Evolutionary conservation across 2,113 vertebrate species (phyloP).

Genomic region (Chrysemys picta): DNA sequence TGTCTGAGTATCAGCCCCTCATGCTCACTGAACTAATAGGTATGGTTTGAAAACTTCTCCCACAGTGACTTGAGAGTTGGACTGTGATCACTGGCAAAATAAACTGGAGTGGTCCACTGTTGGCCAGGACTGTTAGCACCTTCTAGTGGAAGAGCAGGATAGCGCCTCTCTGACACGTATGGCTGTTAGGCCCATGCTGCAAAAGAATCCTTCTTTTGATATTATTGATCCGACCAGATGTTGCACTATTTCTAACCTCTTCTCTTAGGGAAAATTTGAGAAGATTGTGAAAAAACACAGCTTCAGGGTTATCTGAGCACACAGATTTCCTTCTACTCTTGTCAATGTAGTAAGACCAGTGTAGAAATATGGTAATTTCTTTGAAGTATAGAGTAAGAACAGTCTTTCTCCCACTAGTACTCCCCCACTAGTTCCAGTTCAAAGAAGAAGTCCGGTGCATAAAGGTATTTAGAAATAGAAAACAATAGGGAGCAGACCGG

Average conservation of each 20-base stretch:
- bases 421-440: not conserved
- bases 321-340: not conserved
- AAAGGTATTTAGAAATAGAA: constrained; percentile 15
- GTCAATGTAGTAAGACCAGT: not conserved
- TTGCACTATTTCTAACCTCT: not conserved
- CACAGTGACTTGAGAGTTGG: not conserved
- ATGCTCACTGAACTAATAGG: not conserved
- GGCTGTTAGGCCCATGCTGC: not conserved
- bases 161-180: not conserved
- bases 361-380: not conserved
- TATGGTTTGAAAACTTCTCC: not conserved
- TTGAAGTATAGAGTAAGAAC: not conserved
- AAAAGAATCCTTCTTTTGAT: not conserved
- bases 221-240: not conserved
- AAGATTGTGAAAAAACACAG: not conserved
- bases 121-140: not conserved
- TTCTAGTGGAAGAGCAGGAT: not conserved
- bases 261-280: not conserved
- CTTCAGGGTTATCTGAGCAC: not conserved
- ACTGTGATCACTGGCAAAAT: not conserved
- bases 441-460: not conserved
- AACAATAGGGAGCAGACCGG: constrained; percentile 37
- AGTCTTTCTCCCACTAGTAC: not conserved
- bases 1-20: not conserved
- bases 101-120: not conserved